phyloP scores from a whole-genome alignment of 37 sponge, comb jelly and placozoan genomes.

The Bolinopsis microptera region DNA sequence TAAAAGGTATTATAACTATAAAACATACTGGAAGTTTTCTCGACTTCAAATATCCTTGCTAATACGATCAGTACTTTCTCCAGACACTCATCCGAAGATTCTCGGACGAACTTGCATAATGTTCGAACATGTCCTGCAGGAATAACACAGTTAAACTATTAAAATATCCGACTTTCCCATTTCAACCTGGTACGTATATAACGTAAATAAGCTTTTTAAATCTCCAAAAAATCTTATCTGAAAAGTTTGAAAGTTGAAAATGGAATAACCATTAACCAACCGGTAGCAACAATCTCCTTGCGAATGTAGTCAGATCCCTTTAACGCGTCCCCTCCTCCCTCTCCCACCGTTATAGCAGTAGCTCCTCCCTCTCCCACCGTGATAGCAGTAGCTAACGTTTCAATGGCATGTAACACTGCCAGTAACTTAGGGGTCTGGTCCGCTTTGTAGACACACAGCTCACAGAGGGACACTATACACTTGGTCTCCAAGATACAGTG shows the following conservation, averaged over 20 bases:
- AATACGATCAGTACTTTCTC: neutral
- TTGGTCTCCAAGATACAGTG: neutral
- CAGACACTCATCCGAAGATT: neutral
- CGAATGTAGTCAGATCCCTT: neutral
- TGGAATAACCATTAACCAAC: too few relatives aligned
- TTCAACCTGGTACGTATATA: too few relatives aligned
- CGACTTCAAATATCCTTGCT: neutral
- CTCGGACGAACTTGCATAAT: neutral
- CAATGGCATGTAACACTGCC: neutral
- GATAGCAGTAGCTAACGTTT: neutral
- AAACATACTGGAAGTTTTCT: neutral
- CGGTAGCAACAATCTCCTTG: neutral
- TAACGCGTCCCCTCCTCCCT: neutral
- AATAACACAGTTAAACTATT: too few relatives aligned
- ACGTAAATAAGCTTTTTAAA: too few relatives aligned
- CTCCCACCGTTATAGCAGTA: neutral
- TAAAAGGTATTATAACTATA: too few relatives aligned
- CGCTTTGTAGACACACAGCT: slow-evolving; percentile 1
- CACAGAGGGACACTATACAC: slow-evolving; percentile 39
- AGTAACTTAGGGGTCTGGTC: neutral
- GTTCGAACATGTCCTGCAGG: neutral
- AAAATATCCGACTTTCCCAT: too few relatives aligned
- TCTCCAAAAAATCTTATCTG: too few relatives aligned
- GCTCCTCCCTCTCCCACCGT: neutral
- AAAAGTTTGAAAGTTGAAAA: too few relatives aligned